Evolutionary conservation across 2,797 vertebrate genomes (phyloP).

Genomic region (Argentina silus): DNA sequence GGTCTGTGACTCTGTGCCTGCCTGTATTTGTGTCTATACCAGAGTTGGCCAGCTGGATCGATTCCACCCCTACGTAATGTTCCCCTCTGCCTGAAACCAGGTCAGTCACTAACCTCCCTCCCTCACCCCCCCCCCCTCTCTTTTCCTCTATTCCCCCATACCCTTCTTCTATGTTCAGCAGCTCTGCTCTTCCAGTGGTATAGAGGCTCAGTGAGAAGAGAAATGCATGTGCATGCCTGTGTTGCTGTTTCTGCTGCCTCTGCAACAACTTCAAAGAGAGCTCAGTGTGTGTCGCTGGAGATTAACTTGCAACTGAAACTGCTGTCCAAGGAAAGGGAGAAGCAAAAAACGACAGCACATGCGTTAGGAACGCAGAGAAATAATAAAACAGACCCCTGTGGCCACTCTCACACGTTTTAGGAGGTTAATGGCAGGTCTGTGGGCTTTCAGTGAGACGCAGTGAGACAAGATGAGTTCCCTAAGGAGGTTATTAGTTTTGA

Average conservation of each 20-base stretch:
- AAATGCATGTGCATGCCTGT: background rate
- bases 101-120: background rate
- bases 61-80: background rate
- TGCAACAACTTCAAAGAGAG: background rate
- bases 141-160: background rate
- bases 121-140: background rate
- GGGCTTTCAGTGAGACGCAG: background rate
- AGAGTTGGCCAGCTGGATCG: background rate
- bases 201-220: background rate
- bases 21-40: constrained; percentile 1
- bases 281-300: background rate
- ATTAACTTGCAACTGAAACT: background rate
- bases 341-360: background rate
- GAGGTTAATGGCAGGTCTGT: too few species aligned
- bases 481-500: background rate
- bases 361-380: background rate
- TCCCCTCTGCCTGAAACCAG: background rate
- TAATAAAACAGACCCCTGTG: background rate
- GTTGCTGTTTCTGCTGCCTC: background rate
- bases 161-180: background rate
- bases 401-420: too few species aligned
- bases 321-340: background rate
- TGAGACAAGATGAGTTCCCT: background rate
- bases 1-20: background rate
- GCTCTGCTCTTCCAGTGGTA: too few species aligned